Base-by-base conservation (phyloP, 2,888 invertebrate genomes). In the Rotaria sp. region DNA sequence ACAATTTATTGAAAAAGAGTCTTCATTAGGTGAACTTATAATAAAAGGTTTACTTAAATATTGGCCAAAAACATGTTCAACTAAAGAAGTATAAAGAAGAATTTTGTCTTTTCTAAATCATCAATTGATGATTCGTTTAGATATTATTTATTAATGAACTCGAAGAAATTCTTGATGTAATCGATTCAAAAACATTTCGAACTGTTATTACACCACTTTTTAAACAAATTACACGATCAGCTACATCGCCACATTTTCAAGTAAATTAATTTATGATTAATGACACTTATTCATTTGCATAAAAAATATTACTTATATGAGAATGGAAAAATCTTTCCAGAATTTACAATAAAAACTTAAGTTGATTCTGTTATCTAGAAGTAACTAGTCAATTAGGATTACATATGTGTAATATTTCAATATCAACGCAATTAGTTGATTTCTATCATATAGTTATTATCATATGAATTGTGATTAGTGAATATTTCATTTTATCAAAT, bases 11-110 rank as follows among this genome's bases (percentile, higher is more conserved):
- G 98, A 98, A 91, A 97, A 97, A 93, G 97, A 97, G 92, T 95
- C 97, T 85, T 95, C 95, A 89, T 93, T 97, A 88, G 96, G 96
- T 88, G 96, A 97, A 91, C 96, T 96, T 86, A 96, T 92, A 88
- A 90, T 90, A 89, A 88, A 92, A 91, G 95, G 96, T 89, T 93
- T 98, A 90, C 93, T 98, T 90, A 97, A 97, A 92, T 97, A 95
- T 92, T 98, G 97, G 97, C 98, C 98, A 89, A 98, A 97, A 92
- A 97, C 97, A 52, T 96, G 97, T 92, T 96, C 96, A 89, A 97
- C 97, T 86, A 99, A 99, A 92, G 98, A 99, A 93, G 97, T 97
- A 67, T 35, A 18, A 4, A 67, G 15, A 21, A 35, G 35, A 67
- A 5, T 21, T 67, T 30, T 15, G 4, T 57, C 10, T 67, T 5